Evolutionary conservation across 2,797 vertebrate genomes (phyloP).

Genomic region (Leptatherina wallacei): DNA sequence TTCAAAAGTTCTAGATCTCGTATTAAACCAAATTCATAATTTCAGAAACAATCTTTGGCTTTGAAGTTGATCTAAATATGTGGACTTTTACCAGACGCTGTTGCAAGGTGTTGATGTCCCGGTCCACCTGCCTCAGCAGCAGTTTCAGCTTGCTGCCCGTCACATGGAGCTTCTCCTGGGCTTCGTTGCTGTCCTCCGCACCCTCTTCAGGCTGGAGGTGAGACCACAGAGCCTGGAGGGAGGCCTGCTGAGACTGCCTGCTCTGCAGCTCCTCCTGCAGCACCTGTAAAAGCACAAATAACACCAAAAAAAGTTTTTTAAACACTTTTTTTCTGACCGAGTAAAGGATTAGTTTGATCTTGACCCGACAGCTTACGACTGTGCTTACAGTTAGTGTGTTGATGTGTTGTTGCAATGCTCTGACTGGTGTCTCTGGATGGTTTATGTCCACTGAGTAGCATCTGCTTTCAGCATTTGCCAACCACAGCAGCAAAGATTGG

Average conservation of each 20-base stretch:
- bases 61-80: not conserved
- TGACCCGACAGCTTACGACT: not conserved
- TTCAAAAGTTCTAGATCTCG: not conserved
- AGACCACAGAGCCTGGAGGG: constrained; percentile 86
- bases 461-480: constrained; percentile 86
- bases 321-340: not conserved
- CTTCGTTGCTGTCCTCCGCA: constrained; percentile 82
- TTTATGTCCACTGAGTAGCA: constrained; percentile 77
- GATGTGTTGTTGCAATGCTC: constrained; percentile 72
- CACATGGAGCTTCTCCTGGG: constrained; percentile 89
- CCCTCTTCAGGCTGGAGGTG: constrained; percentile 83
- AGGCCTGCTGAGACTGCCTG: constrained; percentile 78
- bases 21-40: not conserved
- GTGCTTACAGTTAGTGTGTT: constrained; percentile 81
- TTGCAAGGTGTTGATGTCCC: constrained; percentile 81
- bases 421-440: constrained; percentile 66
- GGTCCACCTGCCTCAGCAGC: constrained; percentile 84
- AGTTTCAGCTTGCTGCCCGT: constrained; percentile 86
- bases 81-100: constrained; percentile 81
- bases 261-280: constrained; percentile 86
- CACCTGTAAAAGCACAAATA: constrained; percentile 73
- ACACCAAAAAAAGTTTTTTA: not conserved
- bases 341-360: not conserved
- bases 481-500: constrained; percentile 90
- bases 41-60: not conserved